Conservation (phyloP, 2,113 vertebrate species). For the Boulengeromyrus knoepffleri region DNA sequence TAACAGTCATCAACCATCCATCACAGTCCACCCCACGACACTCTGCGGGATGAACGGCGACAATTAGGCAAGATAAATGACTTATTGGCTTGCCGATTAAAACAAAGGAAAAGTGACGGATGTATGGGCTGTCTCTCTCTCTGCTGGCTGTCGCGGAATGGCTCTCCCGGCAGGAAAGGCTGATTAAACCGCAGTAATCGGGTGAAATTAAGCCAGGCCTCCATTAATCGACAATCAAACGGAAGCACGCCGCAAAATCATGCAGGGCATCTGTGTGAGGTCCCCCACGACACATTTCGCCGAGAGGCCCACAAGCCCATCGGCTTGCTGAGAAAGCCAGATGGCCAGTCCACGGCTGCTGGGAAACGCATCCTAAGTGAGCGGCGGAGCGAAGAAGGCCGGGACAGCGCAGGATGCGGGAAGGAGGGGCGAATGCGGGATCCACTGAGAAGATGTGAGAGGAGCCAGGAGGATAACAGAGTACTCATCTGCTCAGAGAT, state of each 20-base stretch:
- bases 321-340: not conserved
- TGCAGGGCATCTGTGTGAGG: not conserved
- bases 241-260: not conserved
- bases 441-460: not conserved
- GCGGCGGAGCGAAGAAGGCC: not conserved
- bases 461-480: not conserved
- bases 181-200: not conserved
- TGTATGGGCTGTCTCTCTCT: not conserved
- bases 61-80: slow-evolving; percentile 11
- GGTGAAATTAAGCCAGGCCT: not conserved
- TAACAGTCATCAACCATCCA: not conserved
- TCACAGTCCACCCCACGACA: not conserved
- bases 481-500: not conserved
- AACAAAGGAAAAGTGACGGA: not conserved
- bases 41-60: not conserved
- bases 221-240: not conserved
- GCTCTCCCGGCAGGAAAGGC: not conserved
- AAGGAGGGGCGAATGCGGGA: not conserved
- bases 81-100: not conserved
- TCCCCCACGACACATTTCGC: not conserved
- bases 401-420: not conserved
- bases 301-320: not conserved
- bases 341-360: not conserved
- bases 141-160: not conserved
- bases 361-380: not conserved